Evolutionary conservation across 2,888 invertebrate species (phyloP), one percentile per base, ranked within the genome.

Genomic region (Deilephila porcellus): DNA sequence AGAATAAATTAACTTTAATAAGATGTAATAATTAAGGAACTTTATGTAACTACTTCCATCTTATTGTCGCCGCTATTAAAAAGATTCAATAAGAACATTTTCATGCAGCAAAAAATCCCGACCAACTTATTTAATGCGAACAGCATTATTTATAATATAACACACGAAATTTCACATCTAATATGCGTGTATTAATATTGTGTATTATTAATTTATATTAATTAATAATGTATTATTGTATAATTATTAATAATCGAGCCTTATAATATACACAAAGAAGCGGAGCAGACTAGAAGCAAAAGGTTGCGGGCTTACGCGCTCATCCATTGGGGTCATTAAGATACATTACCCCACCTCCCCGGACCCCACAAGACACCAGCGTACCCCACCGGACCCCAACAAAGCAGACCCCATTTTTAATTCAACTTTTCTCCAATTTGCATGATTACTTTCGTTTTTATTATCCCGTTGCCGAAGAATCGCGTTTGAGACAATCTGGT

Each of bases 381-480:
- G 53, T 74, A 77, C 74, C 77, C 74, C 71, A 56, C 73, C 77
- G 76, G 82, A 81, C 78, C 78, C 82, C 90, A 17, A 70, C 83
- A 76, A 82, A 83, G 81, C 86, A 85, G 85, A 87, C 89, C 90
- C 89, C 90, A 90, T 92, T 93, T 94, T 94, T 94, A 95, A 95
- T 95, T 95, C 94, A 93, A 94, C 95, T 93, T 94, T 91, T 90
- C 89, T 91, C 88, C 90, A 93, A 95, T 95, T 95, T 95, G 94
- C 95, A 94, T 95, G 95, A 95, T 95, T 94, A 94, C 94, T 94
- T 93, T 93, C 92, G 89, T 92, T 94, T 95, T 94, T 93, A 94
- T 94, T 93, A 92, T 89, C 82, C 83, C 83, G 63, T 34, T 29
- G 63, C n/a, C 25, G 20, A 67, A 67, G 67, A 67, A 60, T 25